These are phyloP conservation scores for Keiferia lycopersicella DNA, from an alignment of 2,888 invertebrate species.

Conservation along the genomic window DNA sequence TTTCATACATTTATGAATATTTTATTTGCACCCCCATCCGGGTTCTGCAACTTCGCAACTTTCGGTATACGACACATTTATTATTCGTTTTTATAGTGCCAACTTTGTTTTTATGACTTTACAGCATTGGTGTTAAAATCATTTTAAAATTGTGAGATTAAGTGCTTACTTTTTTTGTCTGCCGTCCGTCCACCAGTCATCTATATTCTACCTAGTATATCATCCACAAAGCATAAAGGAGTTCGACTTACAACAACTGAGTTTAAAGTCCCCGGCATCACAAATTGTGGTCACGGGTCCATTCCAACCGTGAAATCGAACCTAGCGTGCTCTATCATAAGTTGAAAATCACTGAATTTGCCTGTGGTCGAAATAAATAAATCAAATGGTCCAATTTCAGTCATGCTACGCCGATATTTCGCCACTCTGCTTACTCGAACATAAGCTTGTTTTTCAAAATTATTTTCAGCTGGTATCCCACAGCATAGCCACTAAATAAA, in stretches of 20 bases:
- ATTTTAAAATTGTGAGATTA: background rate
- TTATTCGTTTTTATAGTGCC: constrained; percentile 14
- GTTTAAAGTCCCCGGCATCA: too few relatives aligned
- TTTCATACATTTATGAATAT: constrained; percentile 24
- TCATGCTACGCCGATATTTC: background rate
- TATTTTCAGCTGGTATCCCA: constrained; percentile 27
- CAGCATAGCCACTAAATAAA: constrained; percentile 43
- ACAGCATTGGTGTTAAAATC: constrained; percentile 4
- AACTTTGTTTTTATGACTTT: constrained; percentile 17
- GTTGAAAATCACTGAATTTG: too few relatives aligned
- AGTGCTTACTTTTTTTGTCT: too few relatives aligned
- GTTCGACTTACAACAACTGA: too few relatives aligned
- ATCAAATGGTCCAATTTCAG: background rate
- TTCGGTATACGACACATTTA: constrained; percentile 16
- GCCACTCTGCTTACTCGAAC: background rate
- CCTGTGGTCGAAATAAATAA: background rate
- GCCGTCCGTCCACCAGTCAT: too few relatives aligned
- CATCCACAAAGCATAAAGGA: too few relatives aligned
- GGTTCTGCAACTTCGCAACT: constrained; percentile 21
- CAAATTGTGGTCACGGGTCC: too few relatives aligned
- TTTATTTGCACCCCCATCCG: constrained; percentile 20
- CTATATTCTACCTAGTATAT: too few relatives aligned
- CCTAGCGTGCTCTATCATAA: too few relatives aligned
- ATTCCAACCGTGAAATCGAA: too few relatives aligned
- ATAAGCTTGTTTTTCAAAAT: constrained; percentile 2